Evolutionary conservation across 2,888 invertebrate genomes (phyloP).

Genomic region (Diarsia mendica): DNA sequence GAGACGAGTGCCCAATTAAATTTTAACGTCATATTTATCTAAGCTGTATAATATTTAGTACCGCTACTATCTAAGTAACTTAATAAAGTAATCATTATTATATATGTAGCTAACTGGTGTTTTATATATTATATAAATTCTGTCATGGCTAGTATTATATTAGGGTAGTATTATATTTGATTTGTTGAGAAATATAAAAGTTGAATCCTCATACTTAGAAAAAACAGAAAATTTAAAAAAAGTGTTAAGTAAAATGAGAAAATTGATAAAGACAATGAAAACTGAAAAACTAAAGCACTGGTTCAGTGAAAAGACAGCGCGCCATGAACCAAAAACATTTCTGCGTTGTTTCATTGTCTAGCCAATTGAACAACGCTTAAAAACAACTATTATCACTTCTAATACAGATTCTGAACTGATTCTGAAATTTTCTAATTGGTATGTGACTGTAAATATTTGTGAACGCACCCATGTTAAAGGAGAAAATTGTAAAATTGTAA

Average conservation of each 20-base stretch:
- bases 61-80: slow-evolving; percentile 31
- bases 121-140: slow-evolving; percentile 17
- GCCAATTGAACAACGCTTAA: neutral
- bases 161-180: neutral
- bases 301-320: neutral
- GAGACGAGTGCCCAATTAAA: slow-evolving; percentile 32
- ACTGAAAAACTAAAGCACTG: neutral
- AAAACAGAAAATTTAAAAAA: neutral
- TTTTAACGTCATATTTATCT: slow-evolving; percentile 44
- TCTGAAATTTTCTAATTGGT: too few relatives aligned
- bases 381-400: too few relatives aligned
- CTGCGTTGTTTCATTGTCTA: neutral
- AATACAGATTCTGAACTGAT: neutral
- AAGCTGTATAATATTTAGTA: slow-evolving; percentile 55
- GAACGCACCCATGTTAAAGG: too few relatives aligned
- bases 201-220: neutral
- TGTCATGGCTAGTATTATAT: slow-evolving; percentile 9
- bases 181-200: slow-evolving; percentile 56
- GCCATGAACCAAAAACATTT: neutral
- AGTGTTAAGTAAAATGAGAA: neutral
- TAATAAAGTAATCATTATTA: slow-evolving; percentile 41
- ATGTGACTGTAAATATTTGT: too few relatives aligned
- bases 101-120: slow-evolving; percentile 4
- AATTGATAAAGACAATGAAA: neutral
- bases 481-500: too few relatives aligned